phyloP scores from a whole-genome alignment of 2,888 invertebrate genomes.

The Ochlodes sylvanus region DNA sequence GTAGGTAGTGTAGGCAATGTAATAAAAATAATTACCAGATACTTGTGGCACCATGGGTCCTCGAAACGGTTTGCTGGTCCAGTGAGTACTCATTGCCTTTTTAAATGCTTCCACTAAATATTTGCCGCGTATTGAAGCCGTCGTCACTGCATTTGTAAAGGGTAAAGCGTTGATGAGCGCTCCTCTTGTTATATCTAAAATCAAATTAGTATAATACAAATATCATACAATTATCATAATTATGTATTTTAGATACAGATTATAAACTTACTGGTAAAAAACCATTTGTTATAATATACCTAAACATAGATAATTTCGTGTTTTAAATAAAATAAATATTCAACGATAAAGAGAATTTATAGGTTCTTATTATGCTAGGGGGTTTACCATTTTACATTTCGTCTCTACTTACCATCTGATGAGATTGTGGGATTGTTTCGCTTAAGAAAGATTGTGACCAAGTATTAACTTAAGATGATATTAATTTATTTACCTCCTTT shows the following conservation, averaged over 20 bases:
- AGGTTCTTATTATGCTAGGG: too few relatives aligned
- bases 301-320: too few relatives aligned
- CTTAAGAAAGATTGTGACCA: too few relatives aligned
- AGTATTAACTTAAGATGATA: too few relatives aligned
- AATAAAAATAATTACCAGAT: slow-evolving; percentile 71
- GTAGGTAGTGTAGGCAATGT: too few relatives aligned
- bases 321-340: too few relatives aligned
- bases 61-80: slow-evolving; percentile 57
- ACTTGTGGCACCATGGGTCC: slow-evolving; percentile 83
- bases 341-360: too few relatives aligned
- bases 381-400: too few relatives aligned
- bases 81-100: slow-evolving; percentile 62
- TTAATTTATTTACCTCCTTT: slow-evolving; percentile 81
- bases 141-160: slow-evolving; percentile 89
- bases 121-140: slow-evolving; percentile 87
- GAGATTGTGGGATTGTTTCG: too few relatives aligned
- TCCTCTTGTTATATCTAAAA: slow-evolving; percentile 88
- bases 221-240: neutral
- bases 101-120: slow-evolving; percentile 86
- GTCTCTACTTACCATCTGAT: too few relatives aligned
- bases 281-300: too few relatives aligned
- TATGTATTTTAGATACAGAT: neutral
- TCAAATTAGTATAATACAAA: neutral
- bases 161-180: slow-evolving; percentile 88
- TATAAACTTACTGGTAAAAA: neutral